Percentiles rank a stretch among this genome's conserved stretches.
Evolutionary conservation across 2,797 vertebrate genomes (phyloP).

Genomic region (Hapalemur alaotrensis): DNA sequence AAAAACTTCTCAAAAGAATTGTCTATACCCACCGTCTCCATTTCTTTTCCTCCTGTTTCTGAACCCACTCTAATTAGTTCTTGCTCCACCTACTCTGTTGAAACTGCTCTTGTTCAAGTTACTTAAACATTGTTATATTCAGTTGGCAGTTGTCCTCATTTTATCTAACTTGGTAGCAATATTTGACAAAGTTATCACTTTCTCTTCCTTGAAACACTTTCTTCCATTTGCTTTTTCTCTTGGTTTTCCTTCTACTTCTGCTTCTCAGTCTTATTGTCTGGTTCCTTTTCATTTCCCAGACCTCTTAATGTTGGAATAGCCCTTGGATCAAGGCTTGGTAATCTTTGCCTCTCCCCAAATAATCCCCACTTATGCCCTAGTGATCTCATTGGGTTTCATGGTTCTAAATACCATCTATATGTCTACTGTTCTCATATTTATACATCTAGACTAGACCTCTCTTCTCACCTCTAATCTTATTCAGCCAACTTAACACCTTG

Average conservation of each 20-base stretch:
- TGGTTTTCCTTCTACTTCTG: background rate
- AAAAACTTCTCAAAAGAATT: background rate
- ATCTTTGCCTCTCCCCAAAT: background rate
- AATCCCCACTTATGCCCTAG: background rate
- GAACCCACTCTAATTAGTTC: background rate
- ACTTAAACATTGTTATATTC: background rate
- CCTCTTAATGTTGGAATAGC: background rate
- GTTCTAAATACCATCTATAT: background rate
- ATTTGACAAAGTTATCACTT: background rate
- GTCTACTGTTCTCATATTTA: background rate
- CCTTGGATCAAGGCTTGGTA: background rate
- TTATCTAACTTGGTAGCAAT: background rate
- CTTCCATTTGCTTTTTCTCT: background rate
- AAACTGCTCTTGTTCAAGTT: background rate
- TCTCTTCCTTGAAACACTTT: background rate
- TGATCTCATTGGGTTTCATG: background rate
- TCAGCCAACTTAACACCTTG: background rate
- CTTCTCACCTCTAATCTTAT: background rate
- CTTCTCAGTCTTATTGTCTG: background rate
- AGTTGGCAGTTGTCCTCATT: background rate
- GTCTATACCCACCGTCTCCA: background rate
- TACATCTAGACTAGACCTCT: background rate
- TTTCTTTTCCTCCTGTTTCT: background rate
- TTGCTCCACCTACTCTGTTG: background rate
- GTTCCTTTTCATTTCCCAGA: background rate